These are phyloP conservation scores for Ursus arctos DNA, from an alignment of 2,113 vertebrate species.

Conservation along the genomic window DNA sequence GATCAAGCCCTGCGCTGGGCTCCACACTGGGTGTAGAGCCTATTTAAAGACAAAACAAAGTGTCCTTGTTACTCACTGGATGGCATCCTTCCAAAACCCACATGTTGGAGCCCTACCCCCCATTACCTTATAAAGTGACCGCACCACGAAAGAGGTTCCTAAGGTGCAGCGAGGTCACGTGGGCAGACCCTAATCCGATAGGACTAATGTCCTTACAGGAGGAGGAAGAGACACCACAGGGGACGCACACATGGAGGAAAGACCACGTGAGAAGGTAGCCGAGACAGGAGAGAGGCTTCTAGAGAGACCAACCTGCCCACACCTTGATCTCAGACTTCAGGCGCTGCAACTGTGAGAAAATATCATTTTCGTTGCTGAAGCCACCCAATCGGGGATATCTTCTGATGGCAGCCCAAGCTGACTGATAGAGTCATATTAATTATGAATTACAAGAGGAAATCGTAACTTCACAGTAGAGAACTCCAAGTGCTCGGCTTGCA, in stretches of 20 bases:
- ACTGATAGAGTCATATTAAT: not conserved
- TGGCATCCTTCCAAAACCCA: not conserved
- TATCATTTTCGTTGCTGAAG: too few species aligned
- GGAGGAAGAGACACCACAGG: not conserved
- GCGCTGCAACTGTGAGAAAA: not conserved
- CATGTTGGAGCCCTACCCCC: not conserved
- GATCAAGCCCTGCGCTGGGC: not conserved
- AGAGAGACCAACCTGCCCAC: not conserved
- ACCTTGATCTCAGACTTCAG: not conserved
- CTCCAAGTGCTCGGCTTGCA: not conserved
- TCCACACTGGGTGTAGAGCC: not conserved
- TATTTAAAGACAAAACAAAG: not conserved
- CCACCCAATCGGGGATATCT: accelerated
- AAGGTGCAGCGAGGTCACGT: not conserved
- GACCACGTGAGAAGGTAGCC: not conserved
- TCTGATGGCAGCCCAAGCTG: accelerated
- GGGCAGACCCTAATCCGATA: not conserved
- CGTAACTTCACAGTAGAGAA: too few species aligned
- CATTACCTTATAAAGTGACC: not conserved
- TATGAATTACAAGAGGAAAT: not conserved
- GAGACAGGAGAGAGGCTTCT: not conserved
- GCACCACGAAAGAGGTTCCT: not conserved
- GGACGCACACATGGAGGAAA: not conserved
- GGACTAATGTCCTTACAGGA: too few species aligned
- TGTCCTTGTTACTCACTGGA: not conserved